Evolutionary conservation across 2,797 vertebrate genomes (phyloP).

Genomic region (Helostoma temminkii): DNA sequence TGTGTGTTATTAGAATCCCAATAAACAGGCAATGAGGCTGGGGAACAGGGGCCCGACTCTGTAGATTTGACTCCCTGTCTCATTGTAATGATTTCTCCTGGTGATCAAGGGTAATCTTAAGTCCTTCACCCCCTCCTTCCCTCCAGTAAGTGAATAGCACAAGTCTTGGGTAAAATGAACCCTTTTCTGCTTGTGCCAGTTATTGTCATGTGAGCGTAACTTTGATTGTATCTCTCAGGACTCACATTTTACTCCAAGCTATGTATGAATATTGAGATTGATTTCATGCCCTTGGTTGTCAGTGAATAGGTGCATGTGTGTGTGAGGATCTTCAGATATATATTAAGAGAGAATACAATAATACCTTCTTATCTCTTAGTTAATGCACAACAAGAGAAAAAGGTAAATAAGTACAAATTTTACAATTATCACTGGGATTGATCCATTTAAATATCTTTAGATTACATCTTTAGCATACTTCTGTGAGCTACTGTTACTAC

Average conservation of each 20-base stretch:
- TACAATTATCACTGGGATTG: too few species aligned
- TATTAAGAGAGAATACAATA: conserved; percentile 45
- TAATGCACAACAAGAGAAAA: conserved; percentile 19
- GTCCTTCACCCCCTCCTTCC: conserved; percentile 30
- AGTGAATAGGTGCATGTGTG: conserved; percentile 13
- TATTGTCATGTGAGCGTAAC: conserved; percentile 43
- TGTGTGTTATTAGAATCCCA: conserved; percentile 52
- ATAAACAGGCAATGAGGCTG: conserved; percentile 57
- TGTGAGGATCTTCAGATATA: neutral
- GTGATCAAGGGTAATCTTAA: conserved; percentile 72
- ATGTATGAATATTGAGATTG: conserved; percentile 40
- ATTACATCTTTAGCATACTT: too few species aligned
- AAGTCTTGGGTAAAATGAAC: conserved; percentile 57
- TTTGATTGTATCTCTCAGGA: conserved; percentile 45
- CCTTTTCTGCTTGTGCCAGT: conserved; percentile 38
- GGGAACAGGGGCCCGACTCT: conserved; percentile 45
- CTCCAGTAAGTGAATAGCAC: conserved; percentile 28
- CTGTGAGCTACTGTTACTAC: too few species aligned
- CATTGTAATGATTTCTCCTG: conserved; percentile 61
- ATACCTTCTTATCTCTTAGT: conserved; percentile 39
- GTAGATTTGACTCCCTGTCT: conserved; percentile 57
- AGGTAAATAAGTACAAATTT: too few species aligned
- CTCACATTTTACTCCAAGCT: conserved; percentile 18
- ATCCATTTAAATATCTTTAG: too few species aligned
- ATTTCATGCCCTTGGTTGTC: conserved; percentile 42